Conservation (phyloP, 2,888 invertebrate species). For the Rhorus exstirpatorius region DNA sequence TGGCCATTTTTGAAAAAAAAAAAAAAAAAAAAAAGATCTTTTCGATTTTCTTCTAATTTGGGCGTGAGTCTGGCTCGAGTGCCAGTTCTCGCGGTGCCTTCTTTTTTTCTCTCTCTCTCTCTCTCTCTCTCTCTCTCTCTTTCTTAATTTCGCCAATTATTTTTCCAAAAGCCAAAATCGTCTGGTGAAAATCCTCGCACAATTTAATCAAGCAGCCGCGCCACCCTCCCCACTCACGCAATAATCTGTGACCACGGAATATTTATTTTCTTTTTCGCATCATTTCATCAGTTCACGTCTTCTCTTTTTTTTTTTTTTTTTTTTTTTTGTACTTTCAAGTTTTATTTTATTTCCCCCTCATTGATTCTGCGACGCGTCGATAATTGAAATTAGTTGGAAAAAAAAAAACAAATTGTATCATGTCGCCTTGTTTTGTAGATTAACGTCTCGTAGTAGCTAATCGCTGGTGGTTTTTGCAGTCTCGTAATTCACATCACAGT, state of each 20-base stretch:
- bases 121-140: background rate
- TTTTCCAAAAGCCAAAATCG: slow-evolving; percentile 10
- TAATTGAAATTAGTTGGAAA: background rate
- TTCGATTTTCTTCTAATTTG: slow-evolving; percentile 22
- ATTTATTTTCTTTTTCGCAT: slow-evolving; percentile 13
- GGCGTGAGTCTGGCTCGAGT: background rate
- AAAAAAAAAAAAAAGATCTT: slow-evolving; percentile 63
- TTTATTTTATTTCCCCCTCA: background rate
- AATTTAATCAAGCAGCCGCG: slow-evolving; percentile 47
- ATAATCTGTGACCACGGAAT: slow-evolving; percentile 35
- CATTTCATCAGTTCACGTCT: slow-evolving; percentile 59
- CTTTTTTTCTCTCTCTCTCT: slow-evolving; percentile 16
- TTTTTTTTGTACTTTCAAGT: slow-evolving; percentile 18
- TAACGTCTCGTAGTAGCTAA: slow-evolving; percentile 58
- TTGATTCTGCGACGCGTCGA: background rate
- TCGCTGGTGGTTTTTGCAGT: slow-evolving; percentile 56
- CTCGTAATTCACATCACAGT: slow-evolving; percentile 11
- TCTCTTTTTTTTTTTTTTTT: too few species aligned
- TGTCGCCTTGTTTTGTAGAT: slow-evolving; percentile 46
- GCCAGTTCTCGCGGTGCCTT: slow-evolving; percentile 23
- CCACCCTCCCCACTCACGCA: slow-evolving; percentile 31
- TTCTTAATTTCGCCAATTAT: background rate
- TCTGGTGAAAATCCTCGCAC: slow-evolving; percentile 17
- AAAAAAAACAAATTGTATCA: background rate
- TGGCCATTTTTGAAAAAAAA: too few species aligned